Evolutionary conservation across 2,888 invertebrate species (phyloP).

Genomic region (Tinea trinotella): DNA sequence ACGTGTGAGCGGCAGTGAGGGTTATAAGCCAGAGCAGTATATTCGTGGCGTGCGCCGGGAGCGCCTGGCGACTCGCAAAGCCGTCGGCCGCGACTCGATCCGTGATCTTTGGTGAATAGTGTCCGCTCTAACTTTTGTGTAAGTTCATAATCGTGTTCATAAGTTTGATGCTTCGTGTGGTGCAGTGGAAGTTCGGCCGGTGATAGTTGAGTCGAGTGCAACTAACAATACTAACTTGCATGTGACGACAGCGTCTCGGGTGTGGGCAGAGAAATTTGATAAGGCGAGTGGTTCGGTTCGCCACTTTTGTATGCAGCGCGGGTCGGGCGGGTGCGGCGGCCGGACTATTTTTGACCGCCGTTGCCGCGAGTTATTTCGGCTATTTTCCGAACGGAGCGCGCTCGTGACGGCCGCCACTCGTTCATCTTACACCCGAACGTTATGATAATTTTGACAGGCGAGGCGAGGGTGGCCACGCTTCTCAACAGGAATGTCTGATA

Average conservation of each 20-base stretch:
- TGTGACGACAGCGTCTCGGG: constrained; percentile 35
- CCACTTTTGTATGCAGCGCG: constrained; percentile 67
- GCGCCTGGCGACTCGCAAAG: constrained; percentile 25
- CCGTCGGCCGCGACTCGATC: constrained; percentile 7
- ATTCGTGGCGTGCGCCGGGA: constrained; percentile 40
- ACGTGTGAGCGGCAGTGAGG: constrained; percentile 40
- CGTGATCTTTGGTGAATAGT: background rate
- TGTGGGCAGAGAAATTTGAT: constrained; percentile 69
- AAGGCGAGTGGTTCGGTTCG: constrained; percentile 47
- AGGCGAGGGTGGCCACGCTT: constrained; percentile 1
- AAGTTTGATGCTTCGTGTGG: constrained; percentile 48
- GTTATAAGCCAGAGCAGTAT: constrained; percentile 37
- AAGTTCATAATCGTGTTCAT: constrained; percentile 31
- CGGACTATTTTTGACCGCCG: constrained; percentile 60
- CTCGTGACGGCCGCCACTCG: background rate
- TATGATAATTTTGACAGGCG: constrained; percentile 12
- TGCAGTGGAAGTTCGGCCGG: constrained; percentile 27
- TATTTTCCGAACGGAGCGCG: constrained; percentile 31
- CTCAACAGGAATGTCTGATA: background rate
- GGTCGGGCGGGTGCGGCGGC: constrained; percentile 31
- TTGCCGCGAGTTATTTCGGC: constrained; percentile 35
- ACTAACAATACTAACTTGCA: constrained; percentile 14
- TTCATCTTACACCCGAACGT: constrained; percentile 6
- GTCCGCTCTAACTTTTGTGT: constrained; percentile 4
- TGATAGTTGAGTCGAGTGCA: constrained; percentile 31